phyloP scores from a whole-genome alignment of 2,888 invertebrate species.

The Rapana venosa region DNA sequence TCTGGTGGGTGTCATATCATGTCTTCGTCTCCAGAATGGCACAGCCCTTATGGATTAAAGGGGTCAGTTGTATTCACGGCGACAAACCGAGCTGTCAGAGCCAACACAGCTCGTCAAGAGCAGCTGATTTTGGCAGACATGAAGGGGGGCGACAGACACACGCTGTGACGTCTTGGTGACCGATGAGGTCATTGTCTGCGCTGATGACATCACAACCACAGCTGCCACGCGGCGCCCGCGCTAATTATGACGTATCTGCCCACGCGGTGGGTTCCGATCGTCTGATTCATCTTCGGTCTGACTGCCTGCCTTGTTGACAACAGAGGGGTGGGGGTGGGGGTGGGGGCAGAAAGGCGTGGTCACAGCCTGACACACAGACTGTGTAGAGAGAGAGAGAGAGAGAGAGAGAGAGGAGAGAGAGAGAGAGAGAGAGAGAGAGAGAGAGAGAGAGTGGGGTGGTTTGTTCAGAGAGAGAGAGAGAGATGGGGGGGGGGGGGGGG shows the following conservation, averaged over 20 bases:
- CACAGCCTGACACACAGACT: not conserved
- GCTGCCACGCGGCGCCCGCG: constrained; percentile 17
- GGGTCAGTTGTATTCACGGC: too few relatives aligned
- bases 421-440: not conserved
- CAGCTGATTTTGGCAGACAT: constrained; percentile 18
- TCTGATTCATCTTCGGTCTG: not conserved
- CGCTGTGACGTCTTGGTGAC: not conserved
- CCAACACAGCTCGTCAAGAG: not conserved
- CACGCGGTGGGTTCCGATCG: not conserved
- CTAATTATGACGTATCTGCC: constrained; percentile 27
- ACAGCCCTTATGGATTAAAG: too few relatives aligned
- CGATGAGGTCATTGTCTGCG: constrained; percentile 30
- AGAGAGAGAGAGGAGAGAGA: not conserved
- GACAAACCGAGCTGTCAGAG: not conserved
- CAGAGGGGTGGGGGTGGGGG: not conserved
- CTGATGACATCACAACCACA: constrained; percentile 30
- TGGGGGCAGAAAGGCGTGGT: constrained; percentile 11
- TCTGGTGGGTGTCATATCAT: too few relatives aligned
- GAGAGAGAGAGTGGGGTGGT: not conserved
- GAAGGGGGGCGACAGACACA: constrained; percentile 20
- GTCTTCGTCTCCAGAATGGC: too few relatives aligned
- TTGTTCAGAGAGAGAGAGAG: too few relatives aligned
- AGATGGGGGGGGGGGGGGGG: too few relatives aligned
- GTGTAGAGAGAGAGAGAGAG: not conserved
- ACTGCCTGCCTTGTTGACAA: not conserved